Percentiles rank a stretch among this genome's conserved stretches.
Conservation (phyloP, 2,113 vertebrate genomes). For the Bufo bufo region DNA sequence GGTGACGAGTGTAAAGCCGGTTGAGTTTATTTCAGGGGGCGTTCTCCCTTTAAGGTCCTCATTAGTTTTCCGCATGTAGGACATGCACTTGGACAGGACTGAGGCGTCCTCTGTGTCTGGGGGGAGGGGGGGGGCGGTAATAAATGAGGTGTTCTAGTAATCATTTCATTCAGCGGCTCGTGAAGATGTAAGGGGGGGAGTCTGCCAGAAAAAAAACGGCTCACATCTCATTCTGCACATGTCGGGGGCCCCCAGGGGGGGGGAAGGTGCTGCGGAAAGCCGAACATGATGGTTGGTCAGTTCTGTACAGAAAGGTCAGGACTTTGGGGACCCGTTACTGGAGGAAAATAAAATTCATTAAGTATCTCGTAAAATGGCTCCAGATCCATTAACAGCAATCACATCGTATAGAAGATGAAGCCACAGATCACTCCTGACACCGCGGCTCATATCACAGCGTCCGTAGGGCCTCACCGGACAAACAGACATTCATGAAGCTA, state of each 20-base stretch:
- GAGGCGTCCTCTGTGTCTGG: neutral
- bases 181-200: neutral
- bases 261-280: neutral
- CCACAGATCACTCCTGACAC: conserved; percentile 1
- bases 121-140: neutral
- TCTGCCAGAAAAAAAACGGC: neutral
- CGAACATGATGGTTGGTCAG: neutral
- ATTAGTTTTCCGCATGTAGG: too few relatives aligned
- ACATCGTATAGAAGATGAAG: neutral
- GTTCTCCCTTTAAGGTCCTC: too few relatives aligned
- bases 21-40: too few relatives aligned
- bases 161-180: conserved; percentile 4
- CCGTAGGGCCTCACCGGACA: neutral
- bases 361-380: conserved; percentile 12
- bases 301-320: conserved; percentile 1
- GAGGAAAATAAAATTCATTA: neutral
- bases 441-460: neutral
- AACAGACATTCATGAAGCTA: neutral
- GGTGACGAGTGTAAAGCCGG: too few relatives aligned
- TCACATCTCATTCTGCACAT: neutral
- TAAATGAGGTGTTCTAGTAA: neutral
- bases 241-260: neutral
- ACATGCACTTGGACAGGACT: neutral
- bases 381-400: conserved; percentile 15
- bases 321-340: neutral